phyloP scores from a whole-genome alignment of 2,797 vertebrate species.

The Myotis findleyi region DNA sequence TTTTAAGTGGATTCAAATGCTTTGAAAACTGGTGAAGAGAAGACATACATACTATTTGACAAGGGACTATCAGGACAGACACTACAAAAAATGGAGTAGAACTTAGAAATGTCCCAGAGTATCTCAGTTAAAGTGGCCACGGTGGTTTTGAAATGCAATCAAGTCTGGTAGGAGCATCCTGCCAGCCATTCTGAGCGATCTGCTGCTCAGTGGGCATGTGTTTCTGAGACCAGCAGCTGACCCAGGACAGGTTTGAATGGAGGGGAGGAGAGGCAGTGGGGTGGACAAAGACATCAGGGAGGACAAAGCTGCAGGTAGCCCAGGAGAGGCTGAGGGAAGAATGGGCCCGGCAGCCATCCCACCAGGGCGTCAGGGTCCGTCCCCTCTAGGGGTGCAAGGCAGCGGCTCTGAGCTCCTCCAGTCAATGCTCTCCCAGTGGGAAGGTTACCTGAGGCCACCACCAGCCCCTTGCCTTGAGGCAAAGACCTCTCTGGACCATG shows the following conservation, averaged over 20 bases:
- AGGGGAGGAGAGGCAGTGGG: background rate
- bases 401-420: background rate
- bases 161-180: background rate
- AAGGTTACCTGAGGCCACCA: constrained; percentile 3
- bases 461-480: constrained; percentile 11
- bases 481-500: background rate
- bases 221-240: background rate
- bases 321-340: background rate
- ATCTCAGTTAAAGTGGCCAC: background rate
- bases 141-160: background rate
- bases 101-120: background rate
- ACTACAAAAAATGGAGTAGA: background rate
- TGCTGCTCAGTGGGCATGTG: background rate
- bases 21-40: background rate
- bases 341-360: rapidly evolving
- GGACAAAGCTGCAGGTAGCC: too few relatives aligned
- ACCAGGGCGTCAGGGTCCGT: background rate
- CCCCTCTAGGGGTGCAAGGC: background rate
- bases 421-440: background rate
- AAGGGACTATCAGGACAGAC: background rate
- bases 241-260: background rate
- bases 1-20: background rate
- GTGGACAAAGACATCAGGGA: background rate
- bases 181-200: background rate
- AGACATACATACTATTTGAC: background rate